A percentile compares a stretch with the other conserved stretches of the same genome.
Conservation (phyloP, 2,888 invertebrate genomes). For the Noctua comes region DNA sequence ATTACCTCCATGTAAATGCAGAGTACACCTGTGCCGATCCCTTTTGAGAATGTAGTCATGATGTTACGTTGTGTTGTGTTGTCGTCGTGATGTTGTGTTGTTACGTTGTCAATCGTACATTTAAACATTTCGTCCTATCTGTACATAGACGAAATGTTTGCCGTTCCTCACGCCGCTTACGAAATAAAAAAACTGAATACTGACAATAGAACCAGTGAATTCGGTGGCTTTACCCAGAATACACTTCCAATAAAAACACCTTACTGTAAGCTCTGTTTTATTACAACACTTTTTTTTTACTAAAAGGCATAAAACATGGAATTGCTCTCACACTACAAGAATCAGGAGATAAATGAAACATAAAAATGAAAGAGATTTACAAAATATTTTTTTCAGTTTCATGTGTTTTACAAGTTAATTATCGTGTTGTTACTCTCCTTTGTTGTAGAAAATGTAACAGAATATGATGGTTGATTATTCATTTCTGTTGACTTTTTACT, state of each 20-base stretch:
- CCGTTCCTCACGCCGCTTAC: fast-evolving
- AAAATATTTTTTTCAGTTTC: background rate
- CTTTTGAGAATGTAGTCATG: background rate
- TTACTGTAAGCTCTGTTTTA: background rate
- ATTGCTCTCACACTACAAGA: slow-evolving; percentile 7
- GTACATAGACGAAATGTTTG: background rate
- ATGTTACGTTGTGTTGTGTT: too few species aligned
- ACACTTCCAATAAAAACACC: background rate
- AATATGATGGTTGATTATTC: background rate
- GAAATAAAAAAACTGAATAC: background rate
- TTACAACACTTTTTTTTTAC: background rate
- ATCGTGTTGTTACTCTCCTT: background rate
- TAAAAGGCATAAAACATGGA: slow-evolving; percentile 26
- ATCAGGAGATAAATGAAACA: background rate
- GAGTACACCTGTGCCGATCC: background rate
- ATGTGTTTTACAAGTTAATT: slow-evolving; percentile 9
- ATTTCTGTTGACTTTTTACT: background rate
- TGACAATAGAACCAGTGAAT: background rate
- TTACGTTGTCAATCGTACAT: too few species aligned
- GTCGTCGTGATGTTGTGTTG: too few species aligned
- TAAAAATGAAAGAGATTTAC: slow-evolving; percentile 11
- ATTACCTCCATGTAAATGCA: background rate
- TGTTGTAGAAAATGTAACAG: background rate
- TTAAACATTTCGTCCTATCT: background rate
- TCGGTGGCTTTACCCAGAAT: background rate